Conservation (phyloP, 2,797 vertebrate species). For the Chanos chanos region DNA sequence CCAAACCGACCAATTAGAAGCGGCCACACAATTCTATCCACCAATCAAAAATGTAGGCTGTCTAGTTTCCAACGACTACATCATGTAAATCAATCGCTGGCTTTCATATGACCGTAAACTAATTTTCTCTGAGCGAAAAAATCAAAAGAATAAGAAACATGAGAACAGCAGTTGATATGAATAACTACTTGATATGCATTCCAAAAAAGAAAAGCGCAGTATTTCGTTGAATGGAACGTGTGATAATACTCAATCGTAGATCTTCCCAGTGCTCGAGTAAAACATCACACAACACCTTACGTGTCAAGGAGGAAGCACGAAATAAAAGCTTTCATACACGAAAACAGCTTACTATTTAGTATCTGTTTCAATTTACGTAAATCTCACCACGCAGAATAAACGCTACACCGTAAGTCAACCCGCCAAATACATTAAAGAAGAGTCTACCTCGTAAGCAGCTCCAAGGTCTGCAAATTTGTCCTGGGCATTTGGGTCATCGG, state of each 20-base stretch:
- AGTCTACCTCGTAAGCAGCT: conserved; percentile 91
- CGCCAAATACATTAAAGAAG: background rate
- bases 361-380: too few species aligned
- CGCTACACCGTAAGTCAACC: background rate
- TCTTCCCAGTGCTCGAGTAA: too few species aligned
- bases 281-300: too few species aligned
- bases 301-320: too few species aligned
- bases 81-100: too few species aligned
- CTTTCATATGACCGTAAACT: background rate
- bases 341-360: background rate
- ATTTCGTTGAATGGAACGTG: too few species aligned
- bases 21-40: conserved; percentile 68
- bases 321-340: background rate
- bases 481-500: conserved; percentile 88
- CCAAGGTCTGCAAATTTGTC: conserved; percentile 97
- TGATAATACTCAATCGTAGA: too few species aligned
- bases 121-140: too few species aligned
- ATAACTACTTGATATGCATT: background rate
- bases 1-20: conserved; percentile 65
- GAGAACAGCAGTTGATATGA: too few species aligned
- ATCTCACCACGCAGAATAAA: too few species aligned
- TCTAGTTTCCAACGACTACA: conserved; percentile 59
- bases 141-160: too few species aligned
- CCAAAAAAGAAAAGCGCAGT: too few species aligned
- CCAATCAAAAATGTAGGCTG: conserved; percentile 59